phyloP scores from a whole-genome alignment of 2,113 vertebrate species.

The Athene noctua region DNA sequence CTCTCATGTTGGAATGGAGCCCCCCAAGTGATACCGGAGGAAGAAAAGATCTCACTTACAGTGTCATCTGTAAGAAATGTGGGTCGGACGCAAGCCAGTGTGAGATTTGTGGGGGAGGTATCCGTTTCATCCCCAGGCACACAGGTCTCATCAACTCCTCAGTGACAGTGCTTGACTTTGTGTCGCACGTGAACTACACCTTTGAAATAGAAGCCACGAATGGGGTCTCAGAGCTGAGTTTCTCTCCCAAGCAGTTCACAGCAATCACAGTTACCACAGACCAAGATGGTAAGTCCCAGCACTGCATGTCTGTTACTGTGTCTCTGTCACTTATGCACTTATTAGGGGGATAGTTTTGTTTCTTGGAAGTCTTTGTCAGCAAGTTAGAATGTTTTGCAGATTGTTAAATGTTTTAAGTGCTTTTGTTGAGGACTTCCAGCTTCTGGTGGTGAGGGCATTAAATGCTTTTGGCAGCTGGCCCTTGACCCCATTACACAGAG shows the following conservation, averaged over 20 bases:
- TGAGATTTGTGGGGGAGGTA: conserved; percentile 86
- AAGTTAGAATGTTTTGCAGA: not conserved
- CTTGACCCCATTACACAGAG: not conserved
- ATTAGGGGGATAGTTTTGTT: accelerated
- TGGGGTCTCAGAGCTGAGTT: conserved; percentile 88
- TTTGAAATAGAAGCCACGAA: conserved; percentile 94
- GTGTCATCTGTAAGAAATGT: conserved; percentile 89
- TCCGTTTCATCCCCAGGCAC: conserved; percentile 88
- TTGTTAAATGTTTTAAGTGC: not conserved
- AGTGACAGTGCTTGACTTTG: conserved; percentile 88
- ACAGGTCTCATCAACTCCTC: conserved; percentile 86
- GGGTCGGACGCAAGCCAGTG: conserved; percentile 79
- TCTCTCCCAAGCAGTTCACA: conserved; percentile 86
- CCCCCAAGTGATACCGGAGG: conserved; percentile 91
- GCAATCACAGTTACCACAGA: conserved; percentile 89
- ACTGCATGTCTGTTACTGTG: accelerated
- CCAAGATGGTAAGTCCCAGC: conserved; percentile 86
- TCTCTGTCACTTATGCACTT: accelerated
- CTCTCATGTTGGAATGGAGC: conserved; percentile 92
- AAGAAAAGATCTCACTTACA: conserved; percentile 91
- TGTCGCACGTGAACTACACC: conserved; percentile 92
- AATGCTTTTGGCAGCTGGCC: not conserved
- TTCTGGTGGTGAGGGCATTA: not conserved
- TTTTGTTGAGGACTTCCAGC: not conserved
- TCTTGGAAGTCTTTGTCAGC: not conserved